A percentile compares a stretch with the other conserved stretches of the same genome.
These are phyloP conservation scores for Halictus ligatus DNA, from an alignment of 2,888 invertebrate species.

Conservation along the genomic window DNA sequence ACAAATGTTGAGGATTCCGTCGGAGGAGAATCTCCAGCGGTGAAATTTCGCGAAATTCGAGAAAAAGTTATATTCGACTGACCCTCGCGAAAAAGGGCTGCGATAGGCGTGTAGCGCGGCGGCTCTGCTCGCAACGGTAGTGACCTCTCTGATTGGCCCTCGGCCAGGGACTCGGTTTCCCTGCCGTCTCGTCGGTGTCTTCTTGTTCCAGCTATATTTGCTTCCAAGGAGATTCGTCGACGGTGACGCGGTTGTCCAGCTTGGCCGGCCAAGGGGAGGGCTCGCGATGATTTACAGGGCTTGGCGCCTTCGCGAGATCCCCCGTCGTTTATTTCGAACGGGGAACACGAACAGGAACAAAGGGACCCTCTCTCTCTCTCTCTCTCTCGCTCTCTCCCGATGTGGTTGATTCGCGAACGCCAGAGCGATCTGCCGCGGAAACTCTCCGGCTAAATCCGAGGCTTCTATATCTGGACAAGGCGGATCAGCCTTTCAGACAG, in stretches of 20 bases:
- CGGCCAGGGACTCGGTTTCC: constrained; percentile 63
- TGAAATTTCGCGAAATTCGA: neutral
- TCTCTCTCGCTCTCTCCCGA: neutral
- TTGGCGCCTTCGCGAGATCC: constrained; percentile 40
- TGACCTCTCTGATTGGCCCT: constrained; percentile 73
- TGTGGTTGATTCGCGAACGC: constrained; percentile 9
- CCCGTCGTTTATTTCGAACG: constrained; percentile 35
- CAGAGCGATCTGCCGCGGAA: neutral
- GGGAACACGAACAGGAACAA: constrained; percentile 30
- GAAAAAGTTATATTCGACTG: neutral
- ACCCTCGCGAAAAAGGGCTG: neutral
- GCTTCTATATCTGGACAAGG: constrained; percentile 18
- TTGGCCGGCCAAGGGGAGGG: constrained; percentile 30
- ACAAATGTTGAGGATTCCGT: too few species aligned
- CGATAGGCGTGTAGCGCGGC: neutral
- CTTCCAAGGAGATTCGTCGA: constrained; percentile 68
- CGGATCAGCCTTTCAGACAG: constrained; percentile 15
- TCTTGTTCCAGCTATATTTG: constrained; percentile 78
- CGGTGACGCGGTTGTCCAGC: constrained; percentile 67
- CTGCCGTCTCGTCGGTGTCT: constrained; percentile 64
- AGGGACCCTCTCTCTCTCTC: neutral
- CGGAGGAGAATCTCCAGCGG: too few species aligned
- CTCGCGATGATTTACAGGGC: constrained; percentile 54
- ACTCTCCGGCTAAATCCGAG: constrained; percentile 13
- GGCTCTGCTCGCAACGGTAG: constrained; percentile 5